Evolutionary conservation across 2,888 invertebrate genomes (phyloP).

Genomic region (Drosophila multiciliata): DNA sequence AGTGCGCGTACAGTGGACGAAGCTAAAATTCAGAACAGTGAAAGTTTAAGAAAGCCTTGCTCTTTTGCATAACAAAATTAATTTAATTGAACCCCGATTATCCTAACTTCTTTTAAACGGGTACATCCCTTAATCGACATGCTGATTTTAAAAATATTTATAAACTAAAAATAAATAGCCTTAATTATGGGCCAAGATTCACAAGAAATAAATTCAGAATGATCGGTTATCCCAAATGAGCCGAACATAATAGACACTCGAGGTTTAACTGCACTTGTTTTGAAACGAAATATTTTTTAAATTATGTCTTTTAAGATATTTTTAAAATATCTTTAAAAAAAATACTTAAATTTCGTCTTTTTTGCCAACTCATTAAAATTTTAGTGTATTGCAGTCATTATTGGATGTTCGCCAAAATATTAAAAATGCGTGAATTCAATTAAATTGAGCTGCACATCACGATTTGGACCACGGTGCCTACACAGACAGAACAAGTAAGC

Average conservation of each 20-base stretch:
- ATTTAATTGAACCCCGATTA: neutral
- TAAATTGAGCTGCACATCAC: neutral
- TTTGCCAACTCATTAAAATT: neutral
- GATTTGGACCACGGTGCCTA: slow-evolving; percentile 39
- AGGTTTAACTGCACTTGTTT: neutral
- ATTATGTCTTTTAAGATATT: neutral
- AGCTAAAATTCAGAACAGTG: neutral
- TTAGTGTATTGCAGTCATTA: neutral
- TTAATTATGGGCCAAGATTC: neutral
- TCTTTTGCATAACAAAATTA: neutral
- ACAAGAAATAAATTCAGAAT: neutral
- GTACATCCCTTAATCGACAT: neutral
- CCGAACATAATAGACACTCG: neutral
- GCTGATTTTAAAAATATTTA: neutral
- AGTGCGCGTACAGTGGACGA: slow-evolving; percentile 31
- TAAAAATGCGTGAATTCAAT: neutral
- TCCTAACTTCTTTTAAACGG: neutral
- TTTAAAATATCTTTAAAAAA: neutral
- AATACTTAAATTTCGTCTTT: neutral
- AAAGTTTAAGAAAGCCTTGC: neutral
- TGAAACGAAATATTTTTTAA: neutral
- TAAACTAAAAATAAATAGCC: no score
- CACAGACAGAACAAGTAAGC: slow-evolving; percentile 16
- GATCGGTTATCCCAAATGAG: neutral
- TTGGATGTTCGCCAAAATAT: neutral